These are phyloP conservation scores for Buceros bicornis DNA, from an alignment of 2,797 vertebrate species.

Conservation along the genomic window DNA sequence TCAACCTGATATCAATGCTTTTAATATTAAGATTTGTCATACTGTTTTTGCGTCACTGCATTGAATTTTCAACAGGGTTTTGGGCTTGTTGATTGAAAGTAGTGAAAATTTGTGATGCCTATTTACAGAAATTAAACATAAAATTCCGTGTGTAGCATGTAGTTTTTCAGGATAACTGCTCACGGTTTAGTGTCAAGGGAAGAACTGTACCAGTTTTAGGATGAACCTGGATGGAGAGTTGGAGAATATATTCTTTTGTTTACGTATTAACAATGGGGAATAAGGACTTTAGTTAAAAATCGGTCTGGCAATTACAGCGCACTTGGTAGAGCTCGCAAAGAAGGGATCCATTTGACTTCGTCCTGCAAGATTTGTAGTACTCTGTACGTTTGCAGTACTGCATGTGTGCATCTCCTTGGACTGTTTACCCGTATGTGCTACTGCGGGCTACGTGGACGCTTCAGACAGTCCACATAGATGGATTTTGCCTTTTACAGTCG, in stretches of 20 bases:
- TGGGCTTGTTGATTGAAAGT: not conserved
- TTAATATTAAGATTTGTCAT: not conserved
- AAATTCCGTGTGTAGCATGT: not conserved
- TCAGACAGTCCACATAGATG: not conserved
- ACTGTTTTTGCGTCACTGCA: not conserved
- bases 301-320: accelerated
- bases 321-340: not conserved
- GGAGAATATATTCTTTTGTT: not conserved
- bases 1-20: not conserved
- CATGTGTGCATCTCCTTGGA: not conserved
- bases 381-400: not conserved
- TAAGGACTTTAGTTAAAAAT: not conserved
- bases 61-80: not conserved
- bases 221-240: not conserved
- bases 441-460: not conserved
- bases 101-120: not conserved
- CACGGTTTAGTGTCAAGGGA: not conserved
- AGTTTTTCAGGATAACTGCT: not conserved
- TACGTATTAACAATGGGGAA: not conserved
- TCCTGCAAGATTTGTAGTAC: not conserved
- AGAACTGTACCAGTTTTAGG: not conserved
- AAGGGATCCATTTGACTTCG: not conserved
- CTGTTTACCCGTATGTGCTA: not conserved
- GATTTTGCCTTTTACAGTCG: not conserved
- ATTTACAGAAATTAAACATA: not conserved